Base-by-base conservation (phyloP, 2,888 invertebrate genomes). In the Spatulosminthurus flaviceps region DNA sequence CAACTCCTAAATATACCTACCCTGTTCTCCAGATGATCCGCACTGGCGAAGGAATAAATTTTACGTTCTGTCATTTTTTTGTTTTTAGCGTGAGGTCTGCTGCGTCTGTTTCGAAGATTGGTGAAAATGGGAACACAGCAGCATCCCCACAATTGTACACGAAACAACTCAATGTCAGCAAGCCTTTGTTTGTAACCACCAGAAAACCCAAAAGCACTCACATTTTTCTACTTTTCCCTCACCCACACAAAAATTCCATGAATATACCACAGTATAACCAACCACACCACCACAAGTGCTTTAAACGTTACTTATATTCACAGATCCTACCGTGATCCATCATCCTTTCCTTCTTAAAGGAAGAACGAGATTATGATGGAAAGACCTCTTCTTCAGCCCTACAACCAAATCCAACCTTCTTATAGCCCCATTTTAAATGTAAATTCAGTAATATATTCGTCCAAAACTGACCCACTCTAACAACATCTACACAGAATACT, bases 21-120 rank as follows among this genome's bases (percentile, higher is more conserved):
- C 84, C 84, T 79, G 73, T 83, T 84, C 76, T 83, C 83, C 43
- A 83, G 81, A 76, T 84, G 83, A 75, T 83, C 84, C n/a, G 83
- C 83, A 4, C 83, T 83, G n/a, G 84, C 84, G 67, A 84, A 84
- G 13, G 83, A 83, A 71, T 84, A 84, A 60, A 83, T 83, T 66
- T 81, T 83, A 51, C 80, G 29, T 29, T 71, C 80, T 4, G 75
- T 34, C 80, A 80, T 80, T 67, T 29, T n/a, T 43, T 28, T n/a
- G 2, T 43, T 69, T 21, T 43, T 72, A 42, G 19, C 69, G 28
- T 73, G 43, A 61, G 61, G 67, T 51, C 64, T 66, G 21, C 74
- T 69, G 73, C 79, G 64, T 64, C 64, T 64, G 26, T 64, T 66
- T 51, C 51, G 41, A 22, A 78, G 26, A 43, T 60, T 29, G 28